Evolutionary conservation across 2,113 vertebrate genomes (phyloP), one percentile per base, ranked within the genome.

Genomic region (Malurus cyaneus): DNA sequence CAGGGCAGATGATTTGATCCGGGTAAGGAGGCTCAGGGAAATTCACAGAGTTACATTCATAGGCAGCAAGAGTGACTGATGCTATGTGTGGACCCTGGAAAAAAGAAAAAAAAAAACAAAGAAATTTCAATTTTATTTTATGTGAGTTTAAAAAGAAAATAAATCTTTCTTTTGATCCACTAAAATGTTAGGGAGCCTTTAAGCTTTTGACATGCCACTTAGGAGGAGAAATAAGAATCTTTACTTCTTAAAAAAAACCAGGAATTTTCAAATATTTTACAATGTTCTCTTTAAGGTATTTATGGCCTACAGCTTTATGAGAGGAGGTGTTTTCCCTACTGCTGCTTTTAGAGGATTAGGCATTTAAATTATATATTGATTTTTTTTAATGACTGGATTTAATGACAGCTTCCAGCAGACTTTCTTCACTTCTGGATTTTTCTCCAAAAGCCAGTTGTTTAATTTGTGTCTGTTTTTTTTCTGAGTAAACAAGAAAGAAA

Each of bases 1-100:
- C 97, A 19, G 99, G 99, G 96, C 99, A 99, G 91, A 99, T 96
- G 39, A 99, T 99, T 74, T 99, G 98, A 96, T 99, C 99, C 2
- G 99, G 99, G 96, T 99, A 99, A 1, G 99, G 99, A 36, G 99
- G 99, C 96, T 99, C 99, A 11, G 99, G 99, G 92, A 99, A 99
- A 96, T 99, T 98, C 80, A 98, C 99, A 28, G 99, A 99, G 93
- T 99, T 98, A 87, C 99, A 99, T 97, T 99, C 99, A 73, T 99
- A 99, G 7, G 99, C 99, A 96, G 99, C 99, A 95, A 99, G 98
- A 18, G 99, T 99, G 57, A 99, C 99, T 21, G 99, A 99, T 42
- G 99, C 99, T 98, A 99, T 99, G 96, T 99, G 99, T 93, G 99
- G 99, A 92, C 99, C 99, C 99, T 99, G 95, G 19, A 71, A 96